Evolutionary conservation across 2,113 vertebrate genomes (phyloP), one percentile per base, ranked within the genome.

Genomic region (Gobio gobio): DNA sequence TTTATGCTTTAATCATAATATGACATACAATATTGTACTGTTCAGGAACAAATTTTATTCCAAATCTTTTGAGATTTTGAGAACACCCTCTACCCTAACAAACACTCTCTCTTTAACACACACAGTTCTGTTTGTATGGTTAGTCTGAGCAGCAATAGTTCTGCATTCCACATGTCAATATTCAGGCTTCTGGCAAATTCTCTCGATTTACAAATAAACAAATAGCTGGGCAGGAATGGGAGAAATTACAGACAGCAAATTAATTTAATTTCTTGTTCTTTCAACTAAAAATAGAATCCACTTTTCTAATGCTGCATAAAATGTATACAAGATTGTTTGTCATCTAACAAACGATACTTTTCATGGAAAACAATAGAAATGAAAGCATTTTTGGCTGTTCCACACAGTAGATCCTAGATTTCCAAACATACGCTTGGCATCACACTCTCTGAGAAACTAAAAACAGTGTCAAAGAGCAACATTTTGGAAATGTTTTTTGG

Each of bases 171-270:
- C 70, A 86, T 91, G 90, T 88, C 81, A 86, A 82, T 8, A 2
- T 85, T 58, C 47, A 91, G 84, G 51, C 85, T 84, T 88, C 72
- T 81, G 49, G 73, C 64, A 68, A 49, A 87, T 80, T 90, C 85
- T 85, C 82, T 45, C 74, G 43, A 82, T 88, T 87, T 70, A 86
- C 85, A 92, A 89, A 90, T 82, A 92, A 90, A 86, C 83, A 90
- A 85, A 87, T 68, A 83, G 49, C 76, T 29, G 40, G 75, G 20
- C 58, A 83, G 70, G 85, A 36, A 87, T 76, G 78, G 79, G 66
- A 66, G 22, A 49, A 89, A 36, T 63, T 66, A 84, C 43, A 77
- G 61, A 45, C 75, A 79, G 40, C 72, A 49, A 58, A 73, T 82
- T 3, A 45, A 73, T 88, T 56, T 64, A 66, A 88, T 86, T 76